These are phyloP conservation scores for Perognathus longimembris DNA, from an alignment of 2,113 vertebrate genomes.

Conservation along the genomic window DNA sequence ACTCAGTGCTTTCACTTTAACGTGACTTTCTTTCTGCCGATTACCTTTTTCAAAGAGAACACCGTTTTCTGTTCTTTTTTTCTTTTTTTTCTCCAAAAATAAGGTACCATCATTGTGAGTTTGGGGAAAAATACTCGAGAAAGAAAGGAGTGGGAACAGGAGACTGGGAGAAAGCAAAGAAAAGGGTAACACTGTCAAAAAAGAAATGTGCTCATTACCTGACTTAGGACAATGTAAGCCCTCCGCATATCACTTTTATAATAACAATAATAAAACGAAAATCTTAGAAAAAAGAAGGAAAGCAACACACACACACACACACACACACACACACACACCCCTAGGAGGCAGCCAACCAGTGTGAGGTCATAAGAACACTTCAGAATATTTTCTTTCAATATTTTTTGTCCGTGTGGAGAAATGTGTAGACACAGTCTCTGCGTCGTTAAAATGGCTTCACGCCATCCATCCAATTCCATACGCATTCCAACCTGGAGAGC, in stretches of 20 bases:
- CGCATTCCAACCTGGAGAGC: not conserved
- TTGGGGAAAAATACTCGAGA: not conserved
- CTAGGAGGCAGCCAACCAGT: not conserved
- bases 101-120: not conserved
- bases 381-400: not conserved
- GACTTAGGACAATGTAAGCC: too few species aligned
- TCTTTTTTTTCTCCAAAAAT: not conserved
- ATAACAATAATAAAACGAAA: too few species aligned
- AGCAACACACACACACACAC: too few species aligned
- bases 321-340: too few species aligned
- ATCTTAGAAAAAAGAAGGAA: too few species aligned
- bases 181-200: too few species aligned
- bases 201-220: too few species aligned
- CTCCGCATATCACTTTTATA: too few species aligned
- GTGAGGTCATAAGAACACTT: rapidly evolving
- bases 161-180: too few species aligned
- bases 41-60: not conserved
- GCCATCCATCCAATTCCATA: not conserved
- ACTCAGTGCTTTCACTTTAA: not conserved
- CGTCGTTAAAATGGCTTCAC: not conserved
- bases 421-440: rapidly evolving
- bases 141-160: not conserved
- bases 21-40: not conserved
- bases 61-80: not conserved
- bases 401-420: not conserved